Base-by-base conservation (phyloP, 2,113 vertebrate species). In the Telmatochromis brichardi region DNA sequence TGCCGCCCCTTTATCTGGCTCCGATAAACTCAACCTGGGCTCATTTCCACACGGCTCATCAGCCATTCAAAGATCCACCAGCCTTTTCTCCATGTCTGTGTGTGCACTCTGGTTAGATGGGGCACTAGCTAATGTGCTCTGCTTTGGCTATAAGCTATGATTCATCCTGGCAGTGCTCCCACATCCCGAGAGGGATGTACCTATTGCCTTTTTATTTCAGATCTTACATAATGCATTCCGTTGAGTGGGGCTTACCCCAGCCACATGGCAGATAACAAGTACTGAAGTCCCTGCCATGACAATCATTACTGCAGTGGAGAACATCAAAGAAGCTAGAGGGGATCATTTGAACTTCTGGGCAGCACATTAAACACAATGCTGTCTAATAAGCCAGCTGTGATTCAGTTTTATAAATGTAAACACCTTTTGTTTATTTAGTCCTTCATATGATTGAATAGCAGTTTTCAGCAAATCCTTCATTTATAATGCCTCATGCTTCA, bases 111-210 rank as follows among this genome's bases (percentile, higher is more conserved):
- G 51, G 42, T 53, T 76, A 57, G 53, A 90, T 87, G 57, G 82
- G 68, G 84, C 10, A 83, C 68, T 14, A 84, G 86, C 86, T 90
- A 83, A 90, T 90, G 85, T 84, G 87, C 50, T 23, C 42, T 45
- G 71, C 84, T 83, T 71, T 85, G 47, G 68, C 76, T 86, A 40
- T 81, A 79, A 31, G 6, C 85, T 60, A 79, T 93, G 86, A 93
- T 91, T 94, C 89, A 94, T 86, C 47, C 85, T 92, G 90, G 92
- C 89, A 86, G 73, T n/a, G 63, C 9, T 53, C 87, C 91, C 85
- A 81, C 88, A 58, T 88, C 88, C 87, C 81, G 35, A 87, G 81
- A 90, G 88, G 65, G 82, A 86, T 90, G 26, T 53, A 89, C 86
- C 88, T 86, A 55, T 76, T 13, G 84, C 58, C 80, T 81, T 91